A percentile compares a stretch with the other conserved stretches of the same genome.
Evolutionary conservation across 2,797 vertebrate genomes (phyloP).

Genomic region (Paratrypauchen microcephalus): DNA sequence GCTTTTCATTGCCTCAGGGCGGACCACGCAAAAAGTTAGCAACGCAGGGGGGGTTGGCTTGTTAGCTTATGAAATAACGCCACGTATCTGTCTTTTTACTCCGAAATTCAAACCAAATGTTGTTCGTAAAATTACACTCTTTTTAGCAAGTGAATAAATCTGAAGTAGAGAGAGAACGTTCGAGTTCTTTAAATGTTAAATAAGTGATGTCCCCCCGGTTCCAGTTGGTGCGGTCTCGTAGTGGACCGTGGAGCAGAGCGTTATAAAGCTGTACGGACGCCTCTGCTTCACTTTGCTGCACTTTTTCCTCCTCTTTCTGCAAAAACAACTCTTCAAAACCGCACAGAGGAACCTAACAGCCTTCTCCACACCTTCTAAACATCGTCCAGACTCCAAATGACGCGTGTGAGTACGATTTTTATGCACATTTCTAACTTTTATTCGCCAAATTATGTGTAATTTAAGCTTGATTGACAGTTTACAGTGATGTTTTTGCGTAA

Average conservation of each 20-base stretch:
- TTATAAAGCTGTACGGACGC: not conserved
- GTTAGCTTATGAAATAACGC: not conserved
- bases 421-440: not conserved
- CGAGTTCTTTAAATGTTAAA: not conserved
- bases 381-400: not conserved
- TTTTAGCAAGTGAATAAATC: fast-evolving
- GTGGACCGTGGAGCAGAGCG: not conserved
- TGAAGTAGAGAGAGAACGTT: not conserved
- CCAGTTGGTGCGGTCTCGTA: not conserved
- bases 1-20: conserved; percentile 5
- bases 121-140: fast-evolving
- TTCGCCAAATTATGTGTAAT: not conserved
- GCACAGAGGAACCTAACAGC: not conserved
- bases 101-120: not conserved
- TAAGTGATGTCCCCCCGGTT: not conserved
- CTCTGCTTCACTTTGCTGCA: not conserved
- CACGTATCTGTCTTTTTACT: no score
- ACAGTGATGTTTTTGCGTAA: not conserved
- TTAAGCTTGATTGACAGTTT: not conserved
- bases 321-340: not conserved
- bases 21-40: not conserved
- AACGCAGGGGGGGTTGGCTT: not conserved
- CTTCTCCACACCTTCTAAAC: not conserved
- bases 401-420: not conserved
- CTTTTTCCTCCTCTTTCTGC: not conserved